Base-by-base conservation (phyloP, 2,113 vertebrate genomes). In the Vidua chalybeata region DNA sequence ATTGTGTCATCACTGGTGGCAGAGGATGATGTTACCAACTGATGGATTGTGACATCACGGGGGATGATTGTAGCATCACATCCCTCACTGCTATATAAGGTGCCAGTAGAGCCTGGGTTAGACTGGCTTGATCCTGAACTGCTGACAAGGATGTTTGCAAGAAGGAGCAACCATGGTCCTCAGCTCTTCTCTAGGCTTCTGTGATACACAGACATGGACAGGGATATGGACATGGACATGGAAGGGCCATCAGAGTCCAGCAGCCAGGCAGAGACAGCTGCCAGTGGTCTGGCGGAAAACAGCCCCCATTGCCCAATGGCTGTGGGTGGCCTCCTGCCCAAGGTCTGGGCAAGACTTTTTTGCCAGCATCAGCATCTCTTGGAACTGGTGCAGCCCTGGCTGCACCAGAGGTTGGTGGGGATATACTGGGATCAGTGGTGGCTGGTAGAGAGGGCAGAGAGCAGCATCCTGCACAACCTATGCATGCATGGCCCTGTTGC, bases 341-440 rank as follows among this genome's bases (percentile, higher is more conserved):
- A 66, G 23, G 45, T 52, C 52, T 74, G 77, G 86, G 68, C 77
- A 59, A 13, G 23, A 33, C 86, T 74, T 45, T 52, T 81, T 10
- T 10, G 43, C 6, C 59, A 81, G 19, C 22, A 89, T 3, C 37
- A 45, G 37, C 19, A 74, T 33, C 77, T 89, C 45, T 8, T 59
- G 59, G 59, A 81, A 6, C 27, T 23, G 2, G 27, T 89, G 52
- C 59, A 45, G 59, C 68, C 76, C 27, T 73, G 76, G 86, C 45
- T 81, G 59, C 86, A 11, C 43, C 86, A 89, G 52, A 33, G 61
- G 23, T 22, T 89, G 33, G 86, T 74, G 61, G 61, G 37, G 7
- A 33, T 89, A 7, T 89, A 59, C 27, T 81, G 86, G 86, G 45
- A 74, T 7, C 61, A 74, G 52, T 81, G 77, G 86, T 89, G 86